Conservation (phyloP, 2,113 vertebrate genomes). For the Aptenodytes forsteri region DNA sequence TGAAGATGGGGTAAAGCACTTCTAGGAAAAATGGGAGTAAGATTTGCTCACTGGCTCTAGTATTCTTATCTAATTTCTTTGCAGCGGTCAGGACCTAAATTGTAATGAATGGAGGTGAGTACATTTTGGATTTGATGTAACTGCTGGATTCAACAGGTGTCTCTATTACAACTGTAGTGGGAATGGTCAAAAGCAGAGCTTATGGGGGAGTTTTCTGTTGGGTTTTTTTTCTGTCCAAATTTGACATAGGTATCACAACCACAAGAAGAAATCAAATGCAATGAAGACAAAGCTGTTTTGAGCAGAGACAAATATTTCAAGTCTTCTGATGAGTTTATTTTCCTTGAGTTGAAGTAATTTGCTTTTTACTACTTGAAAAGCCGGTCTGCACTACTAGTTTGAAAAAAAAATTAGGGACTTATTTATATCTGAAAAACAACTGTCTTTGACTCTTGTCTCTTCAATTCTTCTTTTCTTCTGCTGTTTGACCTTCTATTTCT, state of each 20-base stretch:
- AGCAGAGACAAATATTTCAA: not conserved
- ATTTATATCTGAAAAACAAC: not conserved
- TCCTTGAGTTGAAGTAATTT: not conserved
- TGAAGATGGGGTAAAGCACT: not conserved
- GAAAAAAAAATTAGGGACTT: not conserved
- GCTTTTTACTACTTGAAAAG: not conserved
- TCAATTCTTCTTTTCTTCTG: not conserved
- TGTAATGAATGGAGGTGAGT: not conserved
- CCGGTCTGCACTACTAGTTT: not conserved
- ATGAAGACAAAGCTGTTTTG: not conserved
- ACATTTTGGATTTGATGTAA: not conserved
- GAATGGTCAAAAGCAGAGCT: not conserved
- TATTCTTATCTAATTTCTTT: not conserved
- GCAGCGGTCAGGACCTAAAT: not conserved
- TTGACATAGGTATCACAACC: not conserved
- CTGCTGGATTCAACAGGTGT: not conserved
- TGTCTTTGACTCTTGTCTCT: not conserved
- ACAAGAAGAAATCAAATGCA: not conserved
- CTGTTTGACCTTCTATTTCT: conserved; percentile 29
- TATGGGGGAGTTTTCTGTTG: not conserved
- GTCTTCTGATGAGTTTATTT: not conserved
- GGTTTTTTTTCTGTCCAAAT: not conserved
- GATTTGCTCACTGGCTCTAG: not conserved
- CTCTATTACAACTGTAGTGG: not conserved
- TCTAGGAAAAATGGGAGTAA: not conserved